A percentile compares a stretch with the other conserved stretches of the same genome.
phyloP scores from a whole-genome alignment of 2,888 invertebrate genomes.

The Nephrotoma guestfalica region DNA sequence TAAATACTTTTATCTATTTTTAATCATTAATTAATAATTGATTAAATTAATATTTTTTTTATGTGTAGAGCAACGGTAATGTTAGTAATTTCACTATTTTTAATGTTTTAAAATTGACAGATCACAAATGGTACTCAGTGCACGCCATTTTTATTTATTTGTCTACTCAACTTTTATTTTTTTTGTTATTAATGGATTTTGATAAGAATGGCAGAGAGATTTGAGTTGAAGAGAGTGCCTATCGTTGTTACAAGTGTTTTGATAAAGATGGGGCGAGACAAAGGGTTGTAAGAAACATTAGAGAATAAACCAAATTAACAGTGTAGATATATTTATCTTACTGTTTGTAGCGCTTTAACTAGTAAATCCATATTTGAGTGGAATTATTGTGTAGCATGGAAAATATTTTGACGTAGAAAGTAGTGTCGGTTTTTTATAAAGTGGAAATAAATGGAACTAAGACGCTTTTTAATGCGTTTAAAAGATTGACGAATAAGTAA shows the following conservation, averaged over 20 bases:
- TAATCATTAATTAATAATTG: background rate
- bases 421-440: too few species aligned
- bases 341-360: background rate
- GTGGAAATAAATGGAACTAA: too few species aligned
- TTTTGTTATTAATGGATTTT: background rate
- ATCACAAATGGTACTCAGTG: background rate
- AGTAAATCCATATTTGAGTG: background rate
- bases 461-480: too few species aligned
- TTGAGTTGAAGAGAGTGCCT: background rate
- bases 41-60: background rate
- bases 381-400: too few species aligned
- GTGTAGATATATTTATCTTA: background rate
- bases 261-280: background rate
- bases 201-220: background rate
- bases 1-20: background rate
- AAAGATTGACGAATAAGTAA: too few species aligned
- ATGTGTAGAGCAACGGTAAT: background rate
- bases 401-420: too few species aligned
- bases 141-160: background rate
- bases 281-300: background rate
- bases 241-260: background rate
- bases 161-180: background rate
- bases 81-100: background rate
- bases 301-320: background rate
- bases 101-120: background rate